These are phyloP conservation scores for Eurosta solidaginis DNA, from an alignment of 1,140 invertebrate species.

Conservation along the genomic window DNA sequence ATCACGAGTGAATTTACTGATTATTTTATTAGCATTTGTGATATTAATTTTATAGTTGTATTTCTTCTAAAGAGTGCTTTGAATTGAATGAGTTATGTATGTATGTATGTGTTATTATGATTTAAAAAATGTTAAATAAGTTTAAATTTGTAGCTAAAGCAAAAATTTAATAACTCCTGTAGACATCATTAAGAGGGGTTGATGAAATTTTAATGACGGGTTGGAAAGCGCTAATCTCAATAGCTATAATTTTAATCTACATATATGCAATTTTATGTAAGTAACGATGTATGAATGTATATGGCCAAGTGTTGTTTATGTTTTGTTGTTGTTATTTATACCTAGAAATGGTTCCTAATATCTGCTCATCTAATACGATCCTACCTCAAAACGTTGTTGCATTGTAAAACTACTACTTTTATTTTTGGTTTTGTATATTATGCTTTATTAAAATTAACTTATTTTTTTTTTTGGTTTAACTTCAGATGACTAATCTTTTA, in stretches of 20 bases:
- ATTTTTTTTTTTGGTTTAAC: background rate
- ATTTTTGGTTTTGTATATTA: background rate
- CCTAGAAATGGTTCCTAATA: too few species aligned
- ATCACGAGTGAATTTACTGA: constrained; percentile 48
- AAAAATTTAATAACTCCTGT: too few species aligned
- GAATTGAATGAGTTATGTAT: background rate
- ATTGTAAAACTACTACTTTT: background rate
- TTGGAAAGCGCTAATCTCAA: background rate
- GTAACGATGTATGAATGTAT: background rate
- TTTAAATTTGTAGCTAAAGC: too few species aligned
- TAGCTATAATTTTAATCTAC: background rate
- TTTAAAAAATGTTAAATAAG: too few species aligned
- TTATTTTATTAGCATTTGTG: constrained; percentile 28
- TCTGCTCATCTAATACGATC: too few species aligned
- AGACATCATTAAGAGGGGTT: background rate
- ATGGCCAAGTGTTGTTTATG: background rate
- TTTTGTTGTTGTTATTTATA: background rate
- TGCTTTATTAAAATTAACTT: background rate
- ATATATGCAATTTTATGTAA: background rate
- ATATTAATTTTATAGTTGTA: background rate
- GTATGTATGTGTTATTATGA: background rate
- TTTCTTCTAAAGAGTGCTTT: background rate
- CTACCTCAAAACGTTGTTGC: background rate
- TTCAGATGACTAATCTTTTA: too few species aligned
- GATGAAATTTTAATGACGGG: background rate